Evolutionary conservation across 2,888 invertebrate species (phyloP).

Genomic region (Stegophylla sp.): DNA sequence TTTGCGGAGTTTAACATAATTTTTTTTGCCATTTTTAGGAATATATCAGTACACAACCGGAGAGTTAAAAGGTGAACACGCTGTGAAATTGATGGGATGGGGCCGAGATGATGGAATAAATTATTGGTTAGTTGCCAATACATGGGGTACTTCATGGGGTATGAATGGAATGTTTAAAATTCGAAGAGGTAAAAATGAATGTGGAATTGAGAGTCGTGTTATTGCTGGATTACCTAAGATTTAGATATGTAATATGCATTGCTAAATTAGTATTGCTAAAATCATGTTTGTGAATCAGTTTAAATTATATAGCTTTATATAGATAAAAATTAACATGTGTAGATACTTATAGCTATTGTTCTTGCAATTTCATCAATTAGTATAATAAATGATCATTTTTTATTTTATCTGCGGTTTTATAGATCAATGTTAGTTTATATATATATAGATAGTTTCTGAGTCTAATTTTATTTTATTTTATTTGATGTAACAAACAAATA

Average conservation of each 20-base stretch:
- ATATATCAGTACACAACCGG: slow-evolving; percentile 54
- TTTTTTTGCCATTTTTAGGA: slow-evolving; percentile 38
- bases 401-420: too few relatives aligned
- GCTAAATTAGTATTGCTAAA: neutral
- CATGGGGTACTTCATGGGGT: slow-evolving; percentile 59
- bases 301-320: too few relatives aligned
- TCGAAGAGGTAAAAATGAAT: slow-evolving; percentile 48
- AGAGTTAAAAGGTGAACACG: slow-evolving; percentile 46
- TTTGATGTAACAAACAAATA: too few relatives aligned
- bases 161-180: slow-evolving; percentile 60
- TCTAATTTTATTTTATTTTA: too few relatives aligned
- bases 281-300: neutral
- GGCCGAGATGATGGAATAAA: slow-evolving; percentile 59
- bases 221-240: slow-evolving; percentile 60
- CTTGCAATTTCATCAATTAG: too few relatives aligned
- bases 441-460: too few relatives aligned
- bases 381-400: too few relatives aligned
- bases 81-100: slow-evolving; percentile 60
- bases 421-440: too few relatives aligned
- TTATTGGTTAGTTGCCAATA: slow-evolving; percentile 60
- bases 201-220: slow-evolving; percentile 56
- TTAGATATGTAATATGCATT: slow-evolving; percentile 27
- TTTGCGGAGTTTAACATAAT: neutral
- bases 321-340: too few relatives aligned
- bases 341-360: too few relatives aligned